Evolutionary conservation across 2,797 vertebrate species (phyloP).

Genomic region (Cetoscarus ocellatus): DNA sequence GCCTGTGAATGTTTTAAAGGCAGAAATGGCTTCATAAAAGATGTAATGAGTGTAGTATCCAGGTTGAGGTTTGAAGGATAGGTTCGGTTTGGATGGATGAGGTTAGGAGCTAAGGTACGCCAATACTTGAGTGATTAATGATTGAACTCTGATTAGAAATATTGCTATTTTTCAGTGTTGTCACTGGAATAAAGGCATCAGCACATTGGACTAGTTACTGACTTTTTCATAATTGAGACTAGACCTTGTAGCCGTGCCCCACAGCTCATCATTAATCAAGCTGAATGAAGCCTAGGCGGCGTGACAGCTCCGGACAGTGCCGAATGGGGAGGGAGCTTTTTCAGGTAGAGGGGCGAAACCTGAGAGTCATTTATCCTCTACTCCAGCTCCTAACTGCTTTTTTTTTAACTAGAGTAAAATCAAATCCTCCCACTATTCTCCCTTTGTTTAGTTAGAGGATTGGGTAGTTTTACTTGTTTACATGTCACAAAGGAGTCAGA

Average conservation of each 20-base stretch:
- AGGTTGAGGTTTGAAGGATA: slow-evolving; percentile 55
- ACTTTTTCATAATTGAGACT: slow-evolving; percentile 99
- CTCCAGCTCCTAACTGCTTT: slow-evolving; percentile 85
- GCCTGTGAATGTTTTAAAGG: slow-evolving; percentile 19
- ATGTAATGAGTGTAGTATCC: slow-evolving; percentile 18
- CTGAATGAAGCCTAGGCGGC: slow-evolving; percentile 91
- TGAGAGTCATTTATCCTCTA: slow-evolving; percentile 91
- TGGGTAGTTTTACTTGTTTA: not conserved
- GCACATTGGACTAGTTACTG: slow-evolving; percentile 98
- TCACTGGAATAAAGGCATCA: slow-evolving; percentile 97
- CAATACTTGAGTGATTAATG: slow-evolving; percentile 98
- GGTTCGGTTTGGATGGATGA: slow-evolving; percentile 69
- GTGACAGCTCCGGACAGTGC: slow-evolving; percentile 94
- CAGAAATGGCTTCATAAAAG: slow-evolving; percentile 30
- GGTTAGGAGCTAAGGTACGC: slow-evolving; percentile 84
- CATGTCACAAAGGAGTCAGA: too few relatives aligned
- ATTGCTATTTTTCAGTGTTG: slow-evolving; percentile 98
- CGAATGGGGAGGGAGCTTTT: slow-evolving; percentile 92
- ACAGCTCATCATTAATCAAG: slow-evolving; percentile 99
- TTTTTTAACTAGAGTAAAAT: slow-evolving; percentile 20
- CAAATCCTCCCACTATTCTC: not conserved
- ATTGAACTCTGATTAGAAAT: slow-evolving; percentile 97
- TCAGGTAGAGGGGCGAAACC: slow-evolving; percentile 90
- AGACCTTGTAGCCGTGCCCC: slow-evolving; percentile 98
- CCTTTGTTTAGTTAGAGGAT: slow-evolving; percentile 30